Evolutionary conservation across 1,140 invertebrate genomes (phyloP).

Genomic region (Megathymus violae): DNA sequence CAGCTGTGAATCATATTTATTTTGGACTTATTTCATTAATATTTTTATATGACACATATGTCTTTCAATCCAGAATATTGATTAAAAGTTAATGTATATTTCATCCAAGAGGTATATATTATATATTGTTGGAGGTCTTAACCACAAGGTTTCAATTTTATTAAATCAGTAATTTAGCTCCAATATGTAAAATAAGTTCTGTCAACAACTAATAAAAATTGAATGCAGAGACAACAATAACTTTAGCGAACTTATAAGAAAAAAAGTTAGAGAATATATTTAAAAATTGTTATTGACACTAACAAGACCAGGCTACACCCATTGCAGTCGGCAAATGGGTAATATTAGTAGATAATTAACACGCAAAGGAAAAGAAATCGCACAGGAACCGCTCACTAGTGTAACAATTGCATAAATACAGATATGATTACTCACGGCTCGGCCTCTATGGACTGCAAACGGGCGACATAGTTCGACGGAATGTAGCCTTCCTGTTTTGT

Average conservation of each 20-base stretch:
- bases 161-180: too few relatives aligned
- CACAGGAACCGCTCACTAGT: conserved; percentile 69
- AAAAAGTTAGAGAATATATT: conserved; percentile 3
- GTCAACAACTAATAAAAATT: too few relatives aligned
- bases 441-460: conserved; percentile 99
- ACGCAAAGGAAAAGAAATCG: conserved; percentile 68
- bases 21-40: conserved; percentile 42
- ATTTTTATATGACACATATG: not conserved
- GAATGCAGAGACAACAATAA: too few relatives aligned
- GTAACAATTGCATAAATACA: conserved; percentile 76
- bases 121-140: too few relatives aligned
- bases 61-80: too few relatives aligned
- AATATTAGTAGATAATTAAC: conserved; percentile 43
- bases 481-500: conserved; percentile 99
- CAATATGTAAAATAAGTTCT: too few relatives aligned
- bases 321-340: conserved; percentile 21
- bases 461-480: conserved; percentile 99
- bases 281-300: conserved; percentile 10
- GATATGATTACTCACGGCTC: conserved; percentile 95
- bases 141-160: too few relatives aligned
- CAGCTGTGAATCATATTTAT: conserved; percentile 58
- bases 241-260: too few relatives aligned
- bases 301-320: conserved; percentile 7
- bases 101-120: too few relatives aligned
- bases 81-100: too few relatives aligned